Percentiles rank a stretch among this genome's conserved stretches.
phyloP scores from a whole-genome alignment of 2,113 vertebrate species.

The Pterocles burchelli region DNA sequence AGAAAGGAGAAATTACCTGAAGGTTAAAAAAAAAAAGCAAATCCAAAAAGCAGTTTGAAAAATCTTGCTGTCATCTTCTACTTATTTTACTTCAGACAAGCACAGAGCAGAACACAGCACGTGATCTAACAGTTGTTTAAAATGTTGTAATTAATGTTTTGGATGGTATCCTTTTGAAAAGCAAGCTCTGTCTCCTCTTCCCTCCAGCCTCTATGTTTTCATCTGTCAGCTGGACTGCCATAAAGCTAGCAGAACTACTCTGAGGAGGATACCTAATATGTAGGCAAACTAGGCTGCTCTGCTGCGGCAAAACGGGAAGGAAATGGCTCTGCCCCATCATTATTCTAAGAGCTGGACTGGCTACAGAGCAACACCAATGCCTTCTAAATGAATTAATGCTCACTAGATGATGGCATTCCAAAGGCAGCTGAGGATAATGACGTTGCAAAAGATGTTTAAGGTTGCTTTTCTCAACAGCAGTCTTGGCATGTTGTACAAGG shows the following conservation, averaged over 20 bases:
- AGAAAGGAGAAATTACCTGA: background rate
- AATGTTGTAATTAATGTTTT: background rate
- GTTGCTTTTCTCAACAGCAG: background rate
- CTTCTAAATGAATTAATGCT: background rate
- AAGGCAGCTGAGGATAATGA: background rate
- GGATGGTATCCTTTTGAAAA: background rate
- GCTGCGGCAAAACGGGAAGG: background rate
- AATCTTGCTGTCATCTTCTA: background rate
- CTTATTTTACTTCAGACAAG: background rate
- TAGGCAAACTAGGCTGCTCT: background rate
- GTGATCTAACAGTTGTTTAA: background rate
- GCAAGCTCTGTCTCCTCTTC: background rate
- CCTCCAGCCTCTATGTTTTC: background rate
- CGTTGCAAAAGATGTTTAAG: background rate
- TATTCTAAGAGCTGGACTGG: background rate
- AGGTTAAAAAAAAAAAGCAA: background rate
- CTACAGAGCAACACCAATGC: background rate
- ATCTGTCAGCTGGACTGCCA: background rate
- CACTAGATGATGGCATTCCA: background rate
- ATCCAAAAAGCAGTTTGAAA: background rate
- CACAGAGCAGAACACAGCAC: background rate
- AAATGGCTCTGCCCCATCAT: background rate
- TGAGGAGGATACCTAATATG: background rate
- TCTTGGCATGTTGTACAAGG: background rate
- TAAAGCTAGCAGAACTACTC: background rate